Evolutionary conservation across 2,113 vertebrate genomes (phyloP).

Genomic region (Lampris megalopsis): DNA sequence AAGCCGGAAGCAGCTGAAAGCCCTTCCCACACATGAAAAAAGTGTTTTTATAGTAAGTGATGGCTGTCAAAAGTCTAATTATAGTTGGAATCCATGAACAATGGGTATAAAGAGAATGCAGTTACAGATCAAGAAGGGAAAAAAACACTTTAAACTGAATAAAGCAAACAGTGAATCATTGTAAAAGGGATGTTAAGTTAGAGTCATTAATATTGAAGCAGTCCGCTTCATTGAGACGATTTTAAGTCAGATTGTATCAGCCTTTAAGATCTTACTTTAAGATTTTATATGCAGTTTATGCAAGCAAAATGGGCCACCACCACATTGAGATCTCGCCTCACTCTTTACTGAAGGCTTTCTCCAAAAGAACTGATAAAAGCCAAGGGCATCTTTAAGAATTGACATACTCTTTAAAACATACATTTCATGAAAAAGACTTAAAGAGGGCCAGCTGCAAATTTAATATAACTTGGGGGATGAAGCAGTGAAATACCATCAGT

Average conservation of each 20-base stretch:
- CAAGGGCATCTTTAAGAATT: slow-evolving; percentile 81
- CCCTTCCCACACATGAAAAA: neutral
- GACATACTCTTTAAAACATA: slow-evolving; percentile 82
- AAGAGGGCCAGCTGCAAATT: slow-evolving; percentile 81
- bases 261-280: slow-evolving; percentile 72
- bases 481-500: slow-evolving; percentile 73
- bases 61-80: slow-evolving; percentile 38
- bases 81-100: slow-evolving; percentile 34
- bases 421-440: slow-evolving; percentile 80
- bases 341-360: slow-evolving; percentile 72
- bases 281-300: slow-evolving; percentile 82
- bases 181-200: slow-evolving; percentile 71
- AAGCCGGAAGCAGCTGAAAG: too few relatives aligned
- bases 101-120: slow-evolving; percentile 47
- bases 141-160: slow-evolving; percentile 62
- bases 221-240: slow-evolving; percentile 63
- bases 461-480: slow-evolving; percentile 81
- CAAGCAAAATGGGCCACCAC: slow-evolving; percentile 74
- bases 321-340: slow-evolving; percentile 64
- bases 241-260: slow-evolving; percentile 73
- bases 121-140: slow-evolving; percentile 45
- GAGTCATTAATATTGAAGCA: slow-evolving; percentile 77
- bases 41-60: slow-evolving; percentile 26
- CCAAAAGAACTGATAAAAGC: slow-evolving; percentile 76
- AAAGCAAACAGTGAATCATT: slow-evolving; percentile 77